Percentiles rank a stretch among this genome's conserved stretches.
phyloP scores from a whole-genome alignment of 2,888 invertebrate genomes.

The Silvanus unidentatus region DNA sequence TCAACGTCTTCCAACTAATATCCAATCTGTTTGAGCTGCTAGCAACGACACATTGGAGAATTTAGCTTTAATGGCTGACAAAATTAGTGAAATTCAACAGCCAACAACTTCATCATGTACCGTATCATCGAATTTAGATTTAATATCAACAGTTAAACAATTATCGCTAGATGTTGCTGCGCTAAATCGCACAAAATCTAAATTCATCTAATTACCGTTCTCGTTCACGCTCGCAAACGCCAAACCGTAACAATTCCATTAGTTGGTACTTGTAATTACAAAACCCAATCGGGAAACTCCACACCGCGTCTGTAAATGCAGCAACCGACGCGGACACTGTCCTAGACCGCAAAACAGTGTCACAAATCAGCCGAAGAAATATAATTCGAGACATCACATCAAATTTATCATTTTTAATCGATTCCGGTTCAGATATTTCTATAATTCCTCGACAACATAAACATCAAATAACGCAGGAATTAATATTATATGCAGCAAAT shows the following conservation, averaged over 20 bases:
- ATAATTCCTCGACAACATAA: not conserved
- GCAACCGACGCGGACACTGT: too few species aligned
- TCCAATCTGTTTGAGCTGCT: slow-evolving; percentile 19
- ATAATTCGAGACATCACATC: too few species aligned
- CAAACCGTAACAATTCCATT: too few species aligned
- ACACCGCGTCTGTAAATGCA: too few species aligned
- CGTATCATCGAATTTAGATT: not conserved
- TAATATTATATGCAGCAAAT: not conserved
- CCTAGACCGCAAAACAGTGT: too few species aligned
- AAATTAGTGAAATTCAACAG: slow-evolving; percentile 9
- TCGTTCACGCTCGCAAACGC: too few species aligned
- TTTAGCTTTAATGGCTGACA: slow-evolving; percentile 12
- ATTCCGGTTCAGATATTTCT: not conserved
- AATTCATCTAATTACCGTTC: not conserved
- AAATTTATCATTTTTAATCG: not conserved
- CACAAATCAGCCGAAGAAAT: too few species aligned
- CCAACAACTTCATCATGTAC: not conserved
- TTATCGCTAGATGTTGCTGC: not conserved
- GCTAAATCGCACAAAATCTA: too few species aligned
- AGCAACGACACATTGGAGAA: slow-evolving; percentile 12
- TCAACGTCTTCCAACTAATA: slow-evolving; percentile 21
- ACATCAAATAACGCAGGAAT: not conserved
- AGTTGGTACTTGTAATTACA: too few species aligned
- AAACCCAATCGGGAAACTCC: too few species aligned
- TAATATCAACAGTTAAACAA: not conserved